phyloP scores from a whole-genome alignment of 2,113 vertebrate genomes.

The Chaetorhynchus papuensis region DNA sequence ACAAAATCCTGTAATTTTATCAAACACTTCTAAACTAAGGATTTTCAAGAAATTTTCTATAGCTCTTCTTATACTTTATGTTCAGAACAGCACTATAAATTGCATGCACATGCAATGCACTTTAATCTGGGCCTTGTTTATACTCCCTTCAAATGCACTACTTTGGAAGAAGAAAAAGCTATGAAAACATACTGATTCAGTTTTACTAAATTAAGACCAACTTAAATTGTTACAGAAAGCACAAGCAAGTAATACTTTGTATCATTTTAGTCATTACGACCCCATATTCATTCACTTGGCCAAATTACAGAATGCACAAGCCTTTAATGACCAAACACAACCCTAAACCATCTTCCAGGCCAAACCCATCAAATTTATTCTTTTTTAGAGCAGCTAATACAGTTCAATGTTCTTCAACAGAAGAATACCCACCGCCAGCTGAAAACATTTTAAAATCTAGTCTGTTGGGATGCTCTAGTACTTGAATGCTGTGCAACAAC shows the following conservation, averaged over 20 bases:
- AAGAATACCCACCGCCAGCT: not conserved
- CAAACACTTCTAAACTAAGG: not conserved
- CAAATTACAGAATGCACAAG: not conserved
- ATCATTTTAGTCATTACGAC: not conserved
- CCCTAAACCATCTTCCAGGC: not conserved
- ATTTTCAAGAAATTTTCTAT: not conserved
- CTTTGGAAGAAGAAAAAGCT: not conserved
- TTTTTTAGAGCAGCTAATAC: not conserved
- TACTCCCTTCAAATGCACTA: not conserved
- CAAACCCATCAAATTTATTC: not conserved
- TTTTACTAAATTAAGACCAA: not conserved
- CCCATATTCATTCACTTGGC: not conserved
- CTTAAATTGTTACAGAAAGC: not conserved
- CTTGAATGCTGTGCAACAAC: not conserved
- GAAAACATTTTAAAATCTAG: not conserved
- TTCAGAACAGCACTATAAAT: not conserved
- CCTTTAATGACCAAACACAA: not conserved
- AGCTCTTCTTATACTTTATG: not conserved
- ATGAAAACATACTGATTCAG: not conserved
- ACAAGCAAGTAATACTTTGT: not conserved
- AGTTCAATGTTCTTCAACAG: not conserved
- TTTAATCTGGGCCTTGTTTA: not conserved
- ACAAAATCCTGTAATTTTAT: not conserved
- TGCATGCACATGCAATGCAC: not conserved
- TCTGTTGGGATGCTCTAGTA: not conserved